Conservation (phyloP, 2,113 vertebrate genomes). For the Notechis scutatus region DNA sequence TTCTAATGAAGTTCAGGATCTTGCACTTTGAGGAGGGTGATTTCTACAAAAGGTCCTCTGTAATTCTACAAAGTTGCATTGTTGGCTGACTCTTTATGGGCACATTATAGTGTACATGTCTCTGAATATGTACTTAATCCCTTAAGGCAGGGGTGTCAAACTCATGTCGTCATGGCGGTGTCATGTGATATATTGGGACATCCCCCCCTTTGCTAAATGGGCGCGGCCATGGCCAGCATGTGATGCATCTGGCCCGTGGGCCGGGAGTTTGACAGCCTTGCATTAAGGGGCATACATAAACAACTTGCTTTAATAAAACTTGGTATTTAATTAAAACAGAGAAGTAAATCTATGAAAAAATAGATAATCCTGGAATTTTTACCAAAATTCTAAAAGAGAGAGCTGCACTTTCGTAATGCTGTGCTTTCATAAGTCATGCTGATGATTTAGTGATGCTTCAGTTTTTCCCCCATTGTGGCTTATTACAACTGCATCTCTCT, state of each 20-base stretch:
- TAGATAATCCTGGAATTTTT: not conserved
- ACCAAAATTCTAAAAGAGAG: not conserved
- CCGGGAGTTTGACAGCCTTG: no score
- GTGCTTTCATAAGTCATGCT: not conserved
- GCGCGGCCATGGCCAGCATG: no score
- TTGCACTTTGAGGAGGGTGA: not conserved
- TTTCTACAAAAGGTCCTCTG: not conserved
- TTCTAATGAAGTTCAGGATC: not conserved
- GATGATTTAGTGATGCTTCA: not conserved
- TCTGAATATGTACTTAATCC: not conserved
- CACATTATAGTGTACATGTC: not conserved
- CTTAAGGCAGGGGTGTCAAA: not conserved
- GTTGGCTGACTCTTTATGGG: not conserved
- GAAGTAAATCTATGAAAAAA: not conserved
- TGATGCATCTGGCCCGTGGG: no score
- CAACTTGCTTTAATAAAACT: not conserved
- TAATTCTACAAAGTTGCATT: not conserved
- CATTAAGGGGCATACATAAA: not conserved
- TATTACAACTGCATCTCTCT: not conserved
- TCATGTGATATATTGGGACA: no score
- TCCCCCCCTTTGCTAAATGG: no score
- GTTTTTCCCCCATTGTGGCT: not conserved
- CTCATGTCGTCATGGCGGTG: no score
- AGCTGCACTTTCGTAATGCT: not conserved
- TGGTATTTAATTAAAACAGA: not conserved